phyloP scores from a whole-genome alignment of 2,797 vertebrate genomes.

The Poeciliopsis infans region DNA sequence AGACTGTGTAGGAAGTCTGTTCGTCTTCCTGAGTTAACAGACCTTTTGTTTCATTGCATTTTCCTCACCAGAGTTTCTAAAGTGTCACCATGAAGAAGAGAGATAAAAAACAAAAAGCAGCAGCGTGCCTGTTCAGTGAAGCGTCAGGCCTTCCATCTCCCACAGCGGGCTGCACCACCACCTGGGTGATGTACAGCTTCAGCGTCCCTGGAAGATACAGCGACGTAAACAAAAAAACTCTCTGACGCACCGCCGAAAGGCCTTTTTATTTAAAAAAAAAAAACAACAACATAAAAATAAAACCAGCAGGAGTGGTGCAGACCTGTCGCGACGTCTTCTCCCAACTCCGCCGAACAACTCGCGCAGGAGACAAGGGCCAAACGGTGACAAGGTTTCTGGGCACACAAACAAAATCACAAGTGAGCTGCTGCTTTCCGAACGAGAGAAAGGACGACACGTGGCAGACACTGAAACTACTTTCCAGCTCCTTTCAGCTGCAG shows the following conservation, averaged over 20 bases:
- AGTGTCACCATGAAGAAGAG: background rate
- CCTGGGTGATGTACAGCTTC: slow-evolving; percentile 84
- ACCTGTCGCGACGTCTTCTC: slow-evolving; percentile 90
- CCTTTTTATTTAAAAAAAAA: background rate
- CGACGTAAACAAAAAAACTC: background rate
- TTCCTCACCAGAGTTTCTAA: background rate
- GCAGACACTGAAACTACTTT: slow-evolving; percentile 17
- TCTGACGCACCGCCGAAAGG: background rate
- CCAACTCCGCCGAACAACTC: slow-evolving; percentile 87
- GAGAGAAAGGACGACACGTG: background rate
- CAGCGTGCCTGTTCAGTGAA: slow-evolving; percentile 68
- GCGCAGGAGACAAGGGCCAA: slow-evolving; percentile 85
- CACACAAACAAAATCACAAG: slow-evolving; percentile 46
- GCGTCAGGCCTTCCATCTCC: slow-evolving; percentile 60
- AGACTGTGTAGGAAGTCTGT: background rate
- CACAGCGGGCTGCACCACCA: slow-evolving; percentile 70
- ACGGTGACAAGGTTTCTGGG: slow-evolving; percentile 84
- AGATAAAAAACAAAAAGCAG: slow-evolving; percentile 8
- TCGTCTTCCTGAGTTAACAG: background rate
- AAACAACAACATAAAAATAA: background rate
- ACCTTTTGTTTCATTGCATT: background rate
- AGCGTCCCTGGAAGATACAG: slow-evolving; percentile 72
- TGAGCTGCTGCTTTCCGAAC: slow-evolving; percentile 14
- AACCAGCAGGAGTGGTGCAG: slow-evolving; percentile 1
- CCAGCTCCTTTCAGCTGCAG: slow-evolving; percentile 41